Evolutionary conservation across 2,888 invertebrate species (phyloP).

Genomic region (Campoplex nolae): DNA sequence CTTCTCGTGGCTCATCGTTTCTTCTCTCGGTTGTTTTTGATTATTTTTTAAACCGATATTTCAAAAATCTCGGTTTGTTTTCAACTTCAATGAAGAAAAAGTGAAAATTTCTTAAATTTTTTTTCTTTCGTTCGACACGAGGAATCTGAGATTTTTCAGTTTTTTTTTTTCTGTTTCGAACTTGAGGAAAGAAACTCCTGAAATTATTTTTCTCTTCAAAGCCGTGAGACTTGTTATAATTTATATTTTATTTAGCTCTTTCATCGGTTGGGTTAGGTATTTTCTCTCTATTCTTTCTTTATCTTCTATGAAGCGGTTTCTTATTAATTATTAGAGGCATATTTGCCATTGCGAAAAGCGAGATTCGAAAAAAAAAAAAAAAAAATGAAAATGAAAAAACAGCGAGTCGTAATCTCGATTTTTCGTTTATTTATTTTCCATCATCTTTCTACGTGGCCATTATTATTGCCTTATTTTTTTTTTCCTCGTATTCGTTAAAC

Average conservation of each 20-base stretch:
- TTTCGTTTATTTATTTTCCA: slow-evolving; percentile 12
- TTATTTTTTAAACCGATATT: neutral
- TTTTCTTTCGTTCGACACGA: too few species aligned
- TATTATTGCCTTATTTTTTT: neutral
- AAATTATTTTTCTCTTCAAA: neutral
- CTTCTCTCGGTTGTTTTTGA: neutral
- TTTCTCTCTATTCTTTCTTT: slow-evolving; percentile 67
- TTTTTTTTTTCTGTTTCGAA: neutral
- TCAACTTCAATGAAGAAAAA: neutral
- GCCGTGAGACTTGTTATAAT: neutral
- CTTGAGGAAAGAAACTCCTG: neutral
- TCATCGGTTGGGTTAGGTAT: slow-evolving; percentile 76
- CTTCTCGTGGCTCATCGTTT: slow-evolving; percentile 55
- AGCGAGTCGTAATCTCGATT: slow-evolving; percentile 25
- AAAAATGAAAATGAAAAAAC: neutral
- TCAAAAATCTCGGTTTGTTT: neutral
- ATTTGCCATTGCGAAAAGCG: neutral
- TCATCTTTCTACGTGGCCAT: slow-evolving; percentile 40
- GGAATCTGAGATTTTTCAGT: too few species aligned
- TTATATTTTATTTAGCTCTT: slow-evolving; percentile 72
- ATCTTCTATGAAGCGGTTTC: neutral
- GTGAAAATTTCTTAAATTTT: too few species aligned
- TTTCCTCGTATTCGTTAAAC: neutral
- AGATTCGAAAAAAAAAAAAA: neutral
- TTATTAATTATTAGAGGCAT: slow-evolving; percentile 7